Conservation (phyloP, 2,888 invertebrate species). For the Aradus depressus region DNA sequence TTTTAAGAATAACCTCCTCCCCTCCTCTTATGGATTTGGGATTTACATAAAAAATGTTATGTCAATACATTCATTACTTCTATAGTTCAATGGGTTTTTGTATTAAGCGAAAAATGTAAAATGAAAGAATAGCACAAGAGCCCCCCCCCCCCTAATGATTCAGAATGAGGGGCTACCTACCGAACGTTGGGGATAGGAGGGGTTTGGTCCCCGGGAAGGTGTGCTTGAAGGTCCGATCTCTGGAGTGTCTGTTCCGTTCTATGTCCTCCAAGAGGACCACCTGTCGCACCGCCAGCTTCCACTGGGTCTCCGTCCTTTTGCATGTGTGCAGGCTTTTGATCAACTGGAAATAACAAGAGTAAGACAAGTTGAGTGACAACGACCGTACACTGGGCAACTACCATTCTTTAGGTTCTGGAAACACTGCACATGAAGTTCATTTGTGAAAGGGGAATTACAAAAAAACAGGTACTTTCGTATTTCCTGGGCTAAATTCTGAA, state of each 20-base stretch:
- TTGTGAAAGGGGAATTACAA: too few species aligned
- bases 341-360: constrained; percentile 41
- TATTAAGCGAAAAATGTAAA: neutral
- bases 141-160: neutral
- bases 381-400: too few species aligned
- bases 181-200: constrained; percentile 43
- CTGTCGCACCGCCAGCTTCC: constrained; percentile 71
- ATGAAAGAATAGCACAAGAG: neutral
- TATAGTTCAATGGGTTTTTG: neutral
- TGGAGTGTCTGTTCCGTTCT: constrained; percentile 57
- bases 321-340: constrained; percentile 86
- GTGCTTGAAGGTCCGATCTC: constrained; percentile 50
- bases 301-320: constrained; percentile 88
- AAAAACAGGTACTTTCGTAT: too few species aligned
- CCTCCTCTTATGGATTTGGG: too few species aligned
- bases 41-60: too few species aligned
- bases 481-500: too few species aligned
- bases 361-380: neutral
- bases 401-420: too few species aligned
- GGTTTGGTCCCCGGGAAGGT: constrained; percentile 48
- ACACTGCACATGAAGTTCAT: too few species aligned
- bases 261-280: constrained; percentile 80
- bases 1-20: too few species aligned
- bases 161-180: constrained; percentile 37
- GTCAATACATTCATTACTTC: neutral